Evolutionary conservation across 2,888 invertebrate species (phyloP), one percentile per base, ranked within the genome.

Genomic region (Biston stratarius): DNA sequence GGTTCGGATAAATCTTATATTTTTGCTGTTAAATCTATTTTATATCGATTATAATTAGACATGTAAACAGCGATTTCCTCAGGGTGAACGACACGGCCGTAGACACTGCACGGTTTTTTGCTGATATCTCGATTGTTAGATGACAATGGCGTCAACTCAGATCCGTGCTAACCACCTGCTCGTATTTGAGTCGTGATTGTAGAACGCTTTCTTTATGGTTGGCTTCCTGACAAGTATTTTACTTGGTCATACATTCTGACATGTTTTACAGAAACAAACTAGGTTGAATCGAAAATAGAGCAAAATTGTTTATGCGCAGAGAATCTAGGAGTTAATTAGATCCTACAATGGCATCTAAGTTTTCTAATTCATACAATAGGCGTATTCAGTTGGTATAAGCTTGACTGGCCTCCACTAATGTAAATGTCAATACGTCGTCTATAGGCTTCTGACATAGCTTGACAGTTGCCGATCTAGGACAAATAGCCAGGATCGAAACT

Each of bases 31-130:
- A 76, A 72, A 73, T 79, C 77, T 69, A 74, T 77, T 78, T 75
- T 81, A 75, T 78, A 72, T 82, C 77, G 79, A 80, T 82, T 80
- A 79, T 74, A 72, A 67, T 70, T 64, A 61, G 67, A 51, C 56
- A 78, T 80, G 77, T 85, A 84, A 87, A 85, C 83, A 86, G 77
- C 76, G 81, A 83, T 86, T 88, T 86, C 83, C 73, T 72, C 81
- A 81, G 76, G 89, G 88, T 89, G 84, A 89, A 87, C 78, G 89
- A 87, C 88, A 79, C 74, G 67, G 55, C 34, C 62, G 70, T 69
- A 74, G 77, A 75, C 77, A 59, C 49, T 60, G 69, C 69, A 63
- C 51, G 74, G n/a, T n/a, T 86, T 85, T 87, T 86, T 85, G 80
- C 78, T 68, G 77, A 76, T 80, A 79, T 81, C 81, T 77, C 78